These are phyloP conservation scores for Dicyrtoma fusca DNA, from an alignment of 2,888 invertebrate species.

Conservation along the genomic window DNA sequence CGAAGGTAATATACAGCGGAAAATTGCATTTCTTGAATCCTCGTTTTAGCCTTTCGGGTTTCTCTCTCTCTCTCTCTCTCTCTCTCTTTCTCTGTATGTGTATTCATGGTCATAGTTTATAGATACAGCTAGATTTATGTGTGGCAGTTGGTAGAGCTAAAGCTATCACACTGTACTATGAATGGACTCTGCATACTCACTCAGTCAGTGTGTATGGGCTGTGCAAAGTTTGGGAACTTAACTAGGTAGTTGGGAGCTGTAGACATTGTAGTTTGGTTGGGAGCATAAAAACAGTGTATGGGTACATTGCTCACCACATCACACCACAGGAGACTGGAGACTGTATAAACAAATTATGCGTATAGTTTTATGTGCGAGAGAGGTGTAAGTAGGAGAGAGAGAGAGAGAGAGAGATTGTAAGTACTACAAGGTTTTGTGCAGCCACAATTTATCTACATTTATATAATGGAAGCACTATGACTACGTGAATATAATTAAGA, in stretches of 20 bases:
- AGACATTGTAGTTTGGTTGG: too few relatives aligned
- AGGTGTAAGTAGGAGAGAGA: neutral
- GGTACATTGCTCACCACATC: too few relatives aligned
- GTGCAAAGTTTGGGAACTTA: too few relatives aligned
- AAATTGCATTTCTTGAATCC: slow-evolving; percentile 32
- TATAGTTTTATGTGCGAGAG: neutral
- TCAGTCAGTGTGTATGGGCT: too few relatives aligned
- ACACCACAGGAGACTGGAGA: too few relatives aligned
- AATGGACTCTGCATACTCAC: too few relatives aligned
- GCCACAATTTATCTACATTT: neutral
- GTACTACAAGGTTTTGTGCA: neutral
- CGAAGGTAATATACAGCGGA: neutral
- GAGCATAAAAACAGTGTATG: too few relatives aligned
- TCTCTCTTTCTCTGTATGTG: neutral
- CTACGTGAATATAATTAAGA: slow-evolving; percentile 34
- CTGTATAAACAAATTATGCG: too few relatives aligned
- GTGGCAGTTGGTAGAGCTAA: too few relatives aligned
- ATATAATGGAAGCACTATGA: neutral
- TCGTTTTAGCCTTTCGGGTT: slow-evolving; percentile 28
- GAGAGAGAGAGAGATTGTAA: neutral
- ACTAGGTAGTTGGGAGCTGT: too few relatives aligned
- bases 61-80: neutral
- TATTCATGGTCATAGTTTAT: slow-evolving; percentile 11
- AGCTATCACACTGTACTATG: too few relatives aligned
- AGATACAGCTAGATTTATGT: slow-evolving; percentile 26